Base-by-base conservation (phyloP, 2,113 vertebrate species). In the Sebastes fasciatus region DNA sequence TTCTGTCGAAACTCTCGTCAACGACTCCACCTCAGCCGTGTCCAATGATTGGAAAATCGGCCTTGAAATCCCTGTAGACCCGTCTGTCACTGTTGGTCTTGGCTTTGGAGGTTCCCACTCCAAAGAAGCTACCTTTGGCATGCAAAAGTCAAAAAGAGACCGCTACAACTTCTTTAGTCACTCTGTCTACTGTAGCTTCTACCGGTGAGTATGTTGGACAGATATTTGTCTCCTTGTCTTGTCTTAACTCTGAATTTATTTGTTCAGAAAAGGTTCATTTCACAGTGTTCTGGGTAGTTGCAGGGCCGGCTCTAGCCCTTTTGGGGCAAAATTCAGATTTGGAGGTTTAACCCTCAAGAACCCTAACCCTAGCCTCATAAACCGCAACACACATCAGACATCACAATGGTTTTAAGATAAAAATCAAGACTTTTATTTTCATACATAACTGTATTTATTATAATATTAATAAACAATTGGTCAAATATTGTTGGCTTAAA, bases 1-100 rank as follows among this genome's bases (percentile, higher is more conserved):
- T 16, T 96, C 94, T 4, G 91, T 71, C 0, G 93, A 94, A 63
- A 45, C 16, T 0, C 81, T 95, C 1, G 89, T 94, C 21, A 62
- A 6, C 0, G 87, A 82, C 0, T 86, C 88, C 0, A 89, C 92
- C 2, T 72, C 88, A 1, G 80, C 21, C 0, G 90, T 96, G 60
- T 67, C 26, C 3, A 94, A 90, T 0, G 11, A 93, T 83, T 97
- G 96, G 96, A 66, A 64, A 63, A 0, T 16, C 0, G 95, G 86
- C 1, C 92, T 97, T 14, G 58, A 95, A 0, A 8, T 96, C 10
- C 61, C 82, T 2, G 51, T 40, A 2, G 8, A 63, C 0, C 83
- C 75, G 0, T 2, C 0, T 9, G 5, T 0, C 1, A 65, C 26
- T 0, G 1, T 19, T 5, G 67, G 60, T 0, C 0, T 73, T 9